Base-by-base conservation (phyloP, 2,888 invertebrate species). In the Drosophila fungiperda region DNA sequence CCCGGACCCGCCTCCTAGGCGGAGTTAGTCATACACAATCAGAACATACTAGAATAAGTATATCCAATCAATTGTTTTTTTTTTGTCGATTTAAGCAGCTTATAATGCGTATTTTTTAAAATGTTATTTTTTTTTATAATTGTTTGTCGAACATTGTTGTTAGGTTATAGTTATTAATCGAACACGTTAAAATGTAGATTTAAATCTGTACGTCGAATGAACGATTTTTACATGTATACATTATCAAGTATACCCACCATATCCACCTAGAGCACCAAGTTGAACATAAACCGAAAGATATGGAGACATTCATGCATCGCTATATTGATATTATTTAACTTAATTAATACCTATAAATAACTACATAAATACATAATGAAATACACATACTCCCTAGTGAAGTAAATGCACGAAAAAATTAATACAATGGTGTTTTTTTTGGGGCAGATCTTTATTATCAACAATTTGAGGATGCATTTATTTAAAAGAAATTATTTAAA, bases 271-370 rank as follows among this genome's bases (percentile, higher is more conserved):
- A 70, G 63, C 60, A 59, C 66, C 52, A 61, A 48, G 50, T 58
- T 5, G 26, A 45, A 53, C 23, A 60, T 33, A 61, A 57, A 40
- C 9, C 49, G 49, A 52, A 12, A 11, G 33, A 52, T 17, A 7
- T 58, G 32, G 15, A 40, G 60, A 17, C 23, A 35, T 8, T 29
- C 26, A 53, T 3, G 12, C 42, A 69, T 83, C 80, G 75, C 68
- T 77, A 70, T 79, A 81, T 88, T 81, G 84, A 88, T 86, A 86
- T 89, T 83, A 87, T 81, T 80, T 80, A 86, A 73, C 76, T 83
- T 63, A 66, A 65, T 70, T 54, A 73, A 81, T 74, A 82, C 63
- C 59, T 60, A 55, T 60, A 33, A 38, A 48, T 53, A 53, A 36
- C 38, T 26, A 55, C 26, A 66, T 42, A 60, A 54, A 55, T 36